Conservation (phyloP, 2,888 invertebrate genomes). For the Onchidella celtica region DNA sequence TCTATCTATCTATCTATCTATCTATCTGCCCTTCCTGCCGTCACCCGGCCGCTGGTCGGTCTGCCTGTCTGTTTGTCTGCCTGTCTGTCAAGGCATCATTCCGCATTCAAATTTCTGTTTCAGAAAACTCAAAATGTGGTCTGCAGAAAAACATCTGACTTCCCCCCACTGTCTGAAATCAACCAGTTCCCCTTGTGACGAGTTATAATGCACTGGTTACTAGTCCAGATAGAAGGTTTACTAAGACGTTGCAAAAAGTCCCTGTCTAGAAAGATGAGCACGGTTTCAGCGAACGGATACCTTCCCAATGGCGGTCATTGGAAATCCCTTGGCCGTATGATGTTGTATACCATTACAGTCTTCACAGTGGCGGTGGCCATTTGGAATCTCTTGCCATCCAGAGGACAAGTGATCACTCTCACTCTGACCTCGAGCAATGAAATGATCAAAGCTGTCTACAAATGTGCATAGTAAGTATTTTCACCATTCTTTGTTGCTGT, state of each 20-base stretch:
- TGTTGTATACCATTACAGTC: neutral
- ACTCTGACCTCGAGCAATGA: neutral
- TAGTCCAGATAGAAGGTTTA: too few relatives aligned
- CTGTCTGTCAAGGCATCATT: neutral
- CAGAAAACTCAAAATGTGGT: too few relatives aligned
- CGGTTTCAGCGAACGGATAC: too few relatives aligned
- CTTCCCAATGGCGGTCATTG: too few relatives aligned
- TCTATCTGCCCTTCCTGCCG: neutral
- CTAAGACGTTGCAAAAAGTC: too few relatives aligned
- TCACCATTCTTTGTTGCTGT: neutral
- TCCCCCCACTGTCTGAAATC: too few relatives aligned
- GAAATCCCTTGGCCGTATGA: too few relatives aligned
- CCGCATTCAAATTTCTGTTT: too few relatives aligned
- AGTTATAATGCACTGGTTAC: too few relatives aligned
- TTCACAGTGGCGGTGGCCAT: neutral
- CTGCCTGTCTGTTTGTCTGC: neutral
- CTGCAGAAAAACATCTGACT: too few relatives aligned
- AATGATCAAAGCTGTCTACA: slow-evolving; percentile 32
- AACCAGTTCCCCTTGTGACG: too few relatives aligned
- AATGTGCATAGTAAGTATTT: slow-evolving; percentile 35
- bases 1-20: neutral
- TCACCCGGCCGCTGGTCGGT: neutral
- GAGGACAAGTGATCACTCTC: neutral
- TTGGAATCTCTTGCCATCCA: neutral
- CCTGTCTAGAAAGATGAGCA: too few relatives aligned